phyloP scores from a whole-genome alignment of 2,797 vertebrate species.

The Cryptoblepharus egeriae region DNA sequence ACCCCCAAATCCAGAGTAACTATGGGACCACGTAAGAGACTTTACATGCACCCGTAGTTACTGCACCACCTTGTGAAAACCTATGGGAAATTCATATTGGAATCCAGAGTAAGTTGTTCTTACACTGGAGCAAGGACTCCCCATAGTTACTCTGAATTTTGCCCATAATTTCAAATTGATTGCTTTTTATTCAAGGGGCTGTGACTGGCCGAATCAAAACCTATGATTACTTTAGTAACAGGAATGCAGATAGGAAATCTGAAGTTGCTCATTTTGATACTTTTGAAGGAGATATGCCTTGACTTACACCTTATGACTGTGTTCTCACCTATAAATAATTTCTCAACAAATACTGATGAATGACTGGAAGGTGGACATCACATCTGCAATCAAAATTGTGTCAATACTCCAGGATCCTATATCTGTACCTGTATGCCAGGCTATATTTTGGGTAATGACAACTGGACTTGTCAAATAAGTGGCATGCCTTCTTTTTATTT shows the following conservation, averaged over 20 bases:
- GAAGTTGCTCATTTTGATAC: neutral
- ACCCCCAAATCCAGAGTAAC: too few species aligned
- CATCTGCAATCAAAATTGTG: constrained; percentile 68
- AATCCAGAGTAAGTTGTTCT: too few species aligned
- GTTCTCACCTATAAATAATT: constrained; percentile 26
- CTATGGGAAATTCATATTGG: too few species aligned
- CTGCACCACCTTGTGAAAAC: too few species aligned
- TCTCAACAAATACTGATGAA: constrained; percentile 70
- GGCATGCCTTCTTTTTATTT: constrained; percentile 41
- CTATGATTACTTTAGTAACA: neutral
- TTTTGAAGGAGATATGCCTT: neutral
- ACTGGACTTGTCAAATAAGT: constrained; percentile 49
- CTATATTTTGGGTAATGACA: constrained; percentile 64
- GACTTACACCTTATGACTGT: constrained; percentile 3
- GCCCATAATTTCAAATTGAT: neutral
- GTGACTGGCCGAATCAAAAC: neutral
- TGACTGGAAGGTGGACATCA: constrained; percentile 66
- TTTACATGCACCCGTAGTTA: too few species aligned
- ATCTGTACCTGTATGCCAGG: constrained; percentile 65
- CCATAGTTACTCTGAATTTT: too few species aligned
- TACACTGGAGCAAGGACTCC: too few species aligned
- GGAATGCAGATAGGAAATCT: neutral
- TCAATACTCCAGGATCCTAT: constrained; percentile 67
- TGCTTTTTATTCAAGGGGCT: neutral
- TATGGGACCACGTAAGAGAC: too few species aligned